Base-by-base conservation (phyloP, 2,888 invertebrate species). In the Lacanobia oleracea region DNA sequence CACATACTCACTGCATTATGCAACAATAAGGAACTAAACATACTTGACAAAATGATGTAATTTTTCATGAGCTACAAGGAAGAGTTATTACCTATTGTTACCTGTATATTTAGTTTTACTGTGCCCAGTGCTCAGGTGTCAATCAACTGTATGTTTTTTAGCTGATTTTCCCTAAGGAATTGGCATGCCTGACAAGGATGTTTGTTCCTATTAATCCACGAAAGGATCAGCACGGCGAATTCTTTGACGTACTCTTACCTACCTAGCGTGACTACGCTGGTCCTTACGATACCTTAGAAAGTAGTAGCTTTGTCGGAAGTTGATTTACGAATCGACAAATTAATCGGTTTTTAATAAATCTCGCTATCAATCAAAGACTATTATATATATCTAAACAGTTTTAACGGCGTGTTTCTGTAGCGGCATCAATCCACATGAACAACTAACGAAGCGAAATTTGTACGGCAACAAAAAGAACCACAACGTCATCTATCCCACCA, bases 41-140 rank as follows among this genome's bases (percentile, higher is more conserved):
- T 16, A 62, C 43, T 53, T 64, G 45, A 80, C 33, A 67, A 64
- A n/a, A 64, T 75, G n/a, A 57, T 51, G 45, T 61, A 75, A 79
- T 50, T 18, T 80, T 75, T 54, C 27, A 80, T 56, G 21, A 64
- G 48, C 18, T 33, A 5, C 33, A 53, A 50, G 21, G 33, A 27
- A 51, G 1, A 27, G 27, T 48, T 18, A 48, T 27, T 27, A 51
- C 1, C 18, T 12, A 43, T 51, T 60, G 21, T 37, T 75, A 37
- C 45, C 1, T 51, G 1, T 40, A 37, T 21, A 59, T 16, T 23
- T 60, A 10, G 43, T 61, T 45, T 33, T 33, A 33, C 33, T 33
- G 33, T 33, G 33, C 33, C 33, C 33, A 33, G 33, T 33, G 33
- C 5, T 33, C 33, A 33, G 33, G 33, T 33, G 33, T 33, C 33